phyloP scores from a whole-genome alignment of 2,888 invertebrate species.

The Orthonevra nobilis region DNA sequence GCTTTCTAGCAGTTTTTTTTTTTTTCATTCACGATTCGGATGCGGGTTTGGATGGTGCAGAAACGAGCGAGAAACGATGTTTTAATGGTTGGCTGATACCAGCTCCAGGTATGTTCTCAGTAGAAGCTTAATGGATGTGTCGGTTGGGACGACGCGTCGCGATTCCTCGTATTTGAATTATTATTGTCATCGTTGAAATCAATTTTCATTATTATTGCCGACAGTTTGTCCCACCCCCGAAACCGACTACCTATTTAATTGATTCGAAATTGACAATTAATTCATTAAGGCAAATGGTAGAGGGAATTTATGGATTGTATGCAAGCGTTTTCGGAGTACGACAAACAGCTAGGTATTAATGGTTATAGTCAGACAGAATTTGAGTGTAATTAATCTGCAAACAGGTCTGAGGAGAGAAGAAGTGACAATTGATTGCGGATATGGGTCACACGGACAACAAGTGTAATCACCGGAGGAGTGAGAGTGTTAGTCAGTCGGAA shows the following conservation, averaged over 20 bases:
- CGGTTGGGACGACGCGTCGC: conserved; percentile 12
- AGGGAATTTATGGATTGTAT: conserved; percentile 42
- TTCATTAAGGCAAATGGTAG: conserved; percentile 56
- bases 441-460: conserved; percentile 34
- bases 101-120: too few species aligned
- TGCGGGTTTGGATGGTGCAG: neutral
- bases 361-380: conserved; percentile 42
- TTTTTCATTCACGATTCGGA: neutral
- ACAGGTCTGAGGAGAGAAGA: conserved; percentile 9
- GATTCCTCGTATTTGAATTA: conserved; percentile 54
- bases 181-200: conserved; percentile 60
- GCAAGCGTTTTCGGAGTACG: conserved; percentile 51
- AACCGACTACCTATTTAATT: conserved; percentile 49
- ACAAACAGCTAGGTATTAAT: conserved; percentile 40
- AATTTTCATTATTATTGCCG: conserved; percentile 58
- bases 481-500: neutral
- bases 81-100: conserved; percentile 31
- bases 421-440: conserved; percentile 28
- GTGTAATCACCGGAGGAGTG: conserved; percentile 42
- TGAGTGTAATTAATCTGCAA: conserved; percentile 54
- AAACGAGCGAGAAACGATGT: conserved; percentile 5
- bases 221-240: conserved; percentile 16
- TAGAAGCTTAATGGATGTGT: conserved; percentile 26
- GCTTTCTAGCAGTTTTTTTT: conserved; percentile 17
- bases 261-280: conserved; percentile 64